These are phyloP conservation scores for Scarus forsteni DNA, from an alignment of 2,797 vertebrate species.

Conservation along the genomic window DNA sequence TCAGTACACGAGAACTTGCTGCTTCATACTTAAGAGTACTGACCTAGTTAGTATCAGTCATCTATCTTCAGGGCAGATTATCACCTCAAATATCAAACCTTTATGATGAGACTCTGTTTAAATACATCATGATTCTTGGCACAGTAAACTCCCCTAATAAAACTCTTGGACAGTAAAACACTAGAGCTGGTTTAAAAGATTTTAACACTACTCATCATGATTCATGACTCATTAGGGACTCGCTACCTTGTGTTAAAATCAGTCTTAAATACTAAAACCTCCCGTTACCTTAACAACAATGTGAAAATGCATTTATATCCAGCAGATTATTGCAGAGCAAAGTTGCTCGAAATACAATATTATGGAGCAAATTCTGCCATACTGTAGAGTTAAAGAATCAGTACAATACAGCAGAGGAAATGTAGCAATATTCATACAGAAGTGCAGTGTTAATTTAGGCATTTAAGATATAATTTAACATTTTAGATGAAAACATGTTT, in stretches of 20 bases:
- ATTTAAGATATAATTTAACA: too few species aligned
- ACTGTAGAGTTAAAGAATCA: conserved; percentile 10
- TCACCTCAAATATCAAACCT: too few species aligned
- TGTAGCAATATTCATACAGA: conserved; percentile 35
- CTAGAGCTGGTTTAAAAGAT: neutral
- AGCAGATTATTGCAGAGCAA: conserved; percentile 69
- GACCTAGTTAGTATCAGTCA: too few species aligned
- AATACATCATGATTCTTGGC: neutral
- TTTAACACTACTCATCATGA: neutral
- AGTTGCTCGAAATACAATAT: conserved; percentile 72
- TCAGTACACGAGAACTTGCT: neutral
- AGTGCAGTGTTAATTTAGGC: neutral
- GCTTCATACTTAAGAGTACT: neutral
- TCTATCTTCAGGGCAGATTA: neutral
- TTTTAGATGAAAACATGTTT: too few species aligned
- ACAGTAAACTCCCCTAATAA: conserved; percentile 18
- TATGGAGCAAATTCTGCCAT: conserved; percentile 37
- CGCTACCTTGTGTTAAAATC: conserved; percentile 16
- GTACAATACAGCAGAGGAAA: conserved; percentile 40
- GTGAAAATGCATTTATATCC: conserved; percentile 31
- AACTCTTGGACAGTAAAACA: conserved; percentile 26
- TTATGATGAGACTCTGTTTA: too few species aligned
- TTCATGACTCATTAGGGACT: too few species aligned
- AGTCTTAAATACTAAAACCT: conserved; percentile 38
- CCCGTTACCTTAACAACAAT: conserved; percentile 6